Percentiles rank a stretch among this genome's conserved stretches.
Evolutionary conservation across 2,888 invertebrate species (phyloP).

Genomic region (Apeira syringaria): DNA sequence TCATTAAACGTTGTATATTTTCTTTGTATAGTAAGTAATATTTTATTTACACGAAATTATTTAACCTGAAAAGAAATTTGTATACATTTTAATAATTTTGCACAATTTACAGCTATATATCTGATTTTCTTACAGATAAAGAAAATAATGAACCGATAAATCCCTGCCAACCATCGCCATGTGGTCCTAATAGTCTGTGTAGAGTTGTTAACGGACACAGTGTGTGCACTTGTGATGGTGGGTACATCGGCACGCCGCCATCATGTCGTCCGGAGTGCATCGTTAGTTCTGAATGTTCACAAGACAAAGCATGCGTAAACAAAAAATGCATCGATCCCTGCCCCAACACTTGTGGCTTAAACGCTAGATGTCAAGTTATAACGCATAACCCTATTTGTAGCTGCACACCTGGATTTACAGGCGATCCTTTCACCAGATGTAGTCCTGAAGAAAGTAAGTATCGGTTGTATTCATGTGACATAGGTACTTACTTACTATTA

Average conservation of each 20-base stretch:
- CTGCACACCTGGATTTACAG: conserved; percentile 90
- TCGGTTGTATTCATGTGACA: too few species aligned
- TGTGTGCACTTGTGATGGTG: conserved; percentile 90
- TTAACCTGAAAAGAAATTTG: too few species aligned
- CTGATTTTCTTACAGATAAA: conserved; percentile 30
- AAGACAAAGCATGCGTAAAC: conserved; percentile 91
- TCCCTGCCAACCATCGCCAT: conserved; percentile 92
- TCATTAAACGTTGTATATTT: too few species aligned
- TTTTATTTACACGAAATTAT: too few species aligned
- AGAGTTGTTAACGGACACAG: conserved; percentile 90
- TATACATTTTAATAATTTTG: too few species aligned
- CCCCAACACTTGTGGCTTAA: conserved; percentile 90
- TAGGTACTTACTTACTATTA: too few species aligned
- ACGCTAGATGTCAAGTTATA: conserved; percentile 92
- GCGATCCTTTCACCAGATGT: conserved; percentile 91
- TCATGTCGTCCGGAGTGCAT: conserved; percentile 92
- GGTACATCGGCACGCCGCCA: conserved; percentile 91
- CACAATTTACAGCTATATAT: too few species aligned
- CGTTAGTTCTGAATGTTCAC: conserved; percentile 92
- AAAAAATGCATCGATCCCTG: conserved; percentile 93
- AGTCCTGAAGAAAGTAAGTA: conserved; percentile 84
- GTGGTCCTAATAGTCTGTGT: conserved; percentile 92
- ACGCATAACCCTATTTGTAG: conserved; percentile 95
- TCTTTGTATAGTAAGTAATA: too few species aligned
- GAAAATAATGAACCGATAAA: conserved; percentile 58